A percentile compares a stretch with the other conserved stretches of the same genome.
Conservation (phyloP, 2,113 vertebrate species). For the Pteropus alecto region DNA sequence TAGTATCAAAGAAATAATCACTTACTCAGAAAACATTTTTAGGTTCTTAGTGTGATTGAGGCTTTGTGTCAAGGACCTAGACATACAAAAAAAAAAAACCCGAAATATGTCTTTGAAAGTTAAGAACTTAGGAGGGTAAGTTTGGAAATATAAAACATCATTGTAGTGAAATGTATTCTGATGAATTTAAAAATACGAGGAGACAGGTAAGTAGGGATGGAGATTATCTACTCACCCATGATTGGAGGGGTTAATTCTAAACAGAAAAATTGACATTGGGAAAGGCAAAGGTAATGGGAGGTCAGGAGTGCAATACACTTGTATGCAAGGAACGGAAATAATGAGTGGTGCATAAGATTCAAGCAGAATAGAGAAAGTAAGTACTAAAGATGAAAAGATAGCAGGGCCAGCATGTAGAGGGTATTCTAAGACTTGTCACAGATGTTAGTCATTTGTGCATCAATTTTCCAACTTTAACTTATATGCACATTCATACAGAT, state of each 20-base stretch:
- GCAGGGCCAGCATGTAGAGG: background rate
- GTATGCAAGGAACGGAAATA: background rate
- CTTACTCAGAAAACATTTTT: background rate
- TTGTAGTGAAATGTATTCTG: background rate
- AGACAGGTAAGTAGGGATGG: background rate
- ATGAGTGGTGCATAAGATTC: background rate
- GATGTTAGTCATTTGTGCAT: background rate
- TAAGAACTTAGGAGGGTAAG: background rate
- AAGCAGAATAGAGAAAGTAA: background rate
- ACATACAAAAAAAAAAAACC: background rate
- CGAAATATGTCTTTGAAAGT: background rate
- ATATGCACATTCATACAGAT: background rate
- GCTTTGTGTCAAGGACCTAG: background rate
- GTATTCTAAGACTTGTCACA: background rate
- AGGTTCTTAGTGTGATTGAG: background rate
- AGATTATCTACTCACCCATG: background rate
- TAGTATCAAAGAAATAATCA: background rate
- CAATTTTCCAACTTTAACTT: background rate
- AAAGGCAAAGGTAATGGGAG: background rate
- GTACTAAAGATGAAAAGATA: background rate
- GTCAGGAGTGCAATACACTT: rapidly evolving
- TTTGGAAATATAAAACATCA: background rate
- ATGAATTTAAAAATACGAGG: background rate
- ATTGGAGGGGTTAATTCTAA: background rate
- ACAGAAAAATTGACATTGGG: background rate